A percentile compares a stretch with the other conserved stretches of the same genome.
These are phyloP conservation scores for Antitype chi DNA, from an alignment of 2,888 invertebrate species.

Conservation along the genomic window DNA sequence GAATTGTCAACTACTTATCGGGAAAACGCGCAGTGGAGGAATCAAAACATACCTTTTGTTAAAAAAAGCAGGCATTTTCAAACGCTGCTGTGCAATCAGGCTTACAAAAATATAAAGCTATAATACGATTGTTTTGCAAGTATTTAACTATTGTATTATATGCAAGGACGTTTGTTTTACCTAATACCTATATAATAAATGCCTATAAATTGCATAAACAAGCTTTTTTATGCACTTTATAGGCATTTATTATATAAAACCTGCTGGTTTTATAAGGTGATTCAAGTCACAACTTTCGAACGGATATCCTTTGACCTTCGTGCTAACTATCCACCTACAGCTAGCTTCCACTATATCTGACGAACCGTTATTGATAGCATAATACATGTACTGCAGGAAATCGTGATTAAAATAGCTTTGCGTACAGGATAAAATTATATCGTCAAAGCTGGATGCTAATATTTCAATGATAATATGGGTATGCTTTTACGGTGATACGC, in stretches of 20 bases:
- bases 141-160: constrained; percentile 1
- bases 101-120: constrained; percentile 36
- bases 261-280: constrained; percentile 2
- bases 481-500: no score
- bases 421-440: not conserved
- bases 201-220: constrained; percentile 4
- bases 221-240: no score
- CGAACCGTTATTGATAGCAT: not conserved
- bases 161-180: constrained; percentile 2
- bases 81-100: constrained; percentile 38
- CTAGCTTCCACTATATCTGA: not conserved
- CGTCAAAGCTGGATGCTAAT: not conserved
- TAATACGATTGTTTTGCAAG: constrained; percentile 19
- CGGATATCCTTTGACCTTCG: constrained; percentile 35
- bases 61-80: constrained; percentile 43
- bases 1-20: constrained; percentile 44
- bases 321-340: not conserved
- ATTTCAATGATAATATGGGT: constrained; percentile 13
- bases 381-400: not conserved
- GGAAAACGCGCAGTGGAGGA: constrained; percentile 33
- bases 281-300: constrained; percentile 14
- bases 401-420: not conserved
- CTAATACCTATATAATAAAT: not conserved
- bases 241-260: no score
- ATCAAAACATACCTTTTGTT: constrained; percentile 57